Conservation (phyloP, 2,888 invertebrate genomes). For the Pemphredon lugubris region DNA sequence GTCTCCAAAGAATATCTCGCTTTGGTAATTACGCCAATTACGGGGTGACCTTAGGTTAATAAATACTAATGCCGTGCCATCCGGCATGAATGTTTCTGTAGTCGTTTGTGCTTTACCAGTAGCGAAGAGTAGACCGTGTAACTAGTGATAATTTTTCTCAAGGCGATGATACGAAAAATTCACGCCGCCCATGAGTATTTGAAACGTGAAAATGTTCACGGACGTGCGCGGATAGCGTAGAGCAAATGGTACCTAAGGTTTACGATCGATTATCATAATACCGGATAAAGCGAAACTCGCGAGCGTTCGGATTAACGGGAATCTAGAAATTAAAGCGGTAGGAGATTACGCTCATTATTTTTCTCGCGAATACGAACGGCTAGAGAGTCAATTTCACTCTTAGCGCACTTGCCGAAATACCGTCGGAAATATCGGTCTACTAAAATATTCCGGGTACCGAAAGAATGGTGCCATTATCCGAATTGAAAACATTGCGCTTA, state of each 20-base stretch:
- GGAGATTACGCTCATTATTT: not conserved
- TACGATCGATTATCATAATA: too few species aligned
- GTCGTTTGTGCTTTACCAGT: slow-evolving; percentile 30
- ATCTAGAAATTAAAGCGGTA: too few species aligned
- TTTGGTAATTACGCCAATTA: slow-evolving; percentile 75
- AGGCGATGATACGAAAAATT: slow-evolving; percentile 44
- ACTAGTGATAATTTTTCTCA: slow-evolving; percentile 44
- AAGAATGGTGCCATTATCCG: slow-evolving; percentile 53
- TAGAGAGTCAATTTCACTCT: slow-evolving; percentile 18
- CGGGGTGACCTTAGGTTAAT: slow-evolving; percentile 72
- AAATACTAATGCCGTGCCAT: slow-evolving; percentile 70
- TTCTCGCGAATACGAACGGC: not conserved
- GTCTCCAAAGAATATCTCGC: slow-evolving; percentile 66
- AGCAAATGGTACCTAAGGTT: not conserved
- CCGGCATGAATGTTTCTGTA: slow-evolving; percentile 55
- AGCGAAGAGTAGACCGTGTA: slow-evolving; percentile 17
- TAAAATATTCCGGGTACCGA: slow-evolving; percentile 49
- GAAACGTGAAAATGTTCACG: not conserved
- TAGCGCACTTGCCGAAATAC: not conserved
- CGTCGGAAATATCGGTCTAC: slow-evolving; percentile 14
- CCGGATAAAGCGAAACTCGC: too few species aligned
- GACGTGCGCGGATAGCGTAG: not conserved
- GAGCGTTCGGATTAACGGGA: too few species aligned
- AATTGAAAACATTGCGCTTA: slow-evolving; percentile 58
- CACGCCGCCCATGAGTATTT: slow-evolving; percentile 23